phyloP scores from a whole-genome alignment of 64 coral and sea anemone genomes.

The Pocillopora verrucosa region DNA sequence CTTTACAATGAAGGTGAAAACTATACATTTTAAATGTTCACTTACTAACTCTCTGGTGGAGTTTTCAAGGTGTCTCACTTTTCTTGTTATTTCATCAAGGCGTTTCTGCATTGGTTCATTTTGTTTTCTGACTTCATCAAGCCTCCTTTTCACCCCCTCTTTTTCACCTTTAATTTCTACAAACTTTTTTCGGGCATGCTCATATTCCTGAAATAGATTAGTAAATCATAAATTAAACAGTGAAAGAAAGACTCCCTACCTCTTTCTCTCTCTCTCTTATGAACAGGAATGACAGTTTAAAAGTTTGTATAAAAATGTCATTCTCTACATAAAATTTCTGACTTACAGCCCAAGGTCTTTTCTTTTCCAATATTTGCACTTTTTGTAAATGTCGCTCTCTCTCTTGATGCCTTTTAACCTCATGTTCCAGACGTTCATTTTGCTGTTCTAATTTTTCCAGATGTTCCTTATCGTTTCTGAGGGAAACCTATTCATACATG shows the following conservation, averaged over 20 bases:
- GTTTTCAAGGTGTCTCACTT: slow-evolving; percentile 63
- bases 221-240: not conserved
- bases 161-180: slow-evolving; percentile 75
- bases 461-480: slow-evolving; percentile 82
- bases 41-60: slow-evolving; percentile 77
- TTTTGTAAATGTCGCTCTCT: slow-evolving; percentile 89
- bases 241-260: not conserved
- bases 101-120: slow-evolving; percentile 88
- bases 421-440: slow-evolving; percentile 96
- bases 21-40: not conserved
- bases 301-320: not conserved
- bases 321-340: not conserved
- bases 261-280: not conserved
- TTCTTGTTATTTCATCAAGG: slow-evolving; percentile 50
- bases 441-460: slow-evolving; percentile 85
- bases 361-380: slow-evolving; percentile 93
- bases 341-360: slow-evolving; percentile 97
- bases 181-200: slow-evolving; percentile 81
- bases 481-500: slow-evolving; percentile 42
- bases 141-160: slow-evolving; percentile 69
- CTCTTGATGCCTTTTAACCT: slow-evolving; percentile 83
- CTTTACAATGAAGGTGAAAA: not conserved
- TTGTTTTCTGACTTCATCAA: slow-evolving; percentile 66
- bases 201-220: slow-evolving; percentile 74
- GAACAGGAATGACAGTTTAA: not conserved